Base-by-base conservation (phyloP, 92 coral and sea anemone genomes). In the Porites evermanni region DNA sequence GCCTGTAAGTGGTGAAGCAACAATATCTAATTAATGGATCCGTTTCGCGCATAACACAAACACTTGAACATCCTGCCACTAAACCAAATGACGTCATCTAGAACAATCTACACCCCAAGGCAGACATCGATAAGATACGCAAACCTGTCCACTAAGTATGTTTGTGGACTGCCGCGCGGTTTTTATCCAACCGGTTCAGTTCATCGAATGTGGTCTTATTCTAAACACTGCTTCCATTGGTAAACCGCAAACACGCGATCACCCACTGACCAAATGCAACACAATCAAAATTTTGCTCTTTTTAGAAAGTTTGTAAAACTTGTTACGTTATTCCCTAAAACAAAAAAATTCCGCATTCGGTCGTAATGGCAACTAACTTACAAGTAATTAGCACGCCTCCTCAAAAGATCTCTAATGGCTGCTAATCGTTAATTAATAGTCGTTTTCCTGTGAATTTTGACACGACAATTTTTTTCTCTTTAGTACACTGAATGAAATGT, bases 1-100 rank as follows among this genome's bases (percentile, higher is more conserved):
- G 56, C 78, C 54, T 29, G 18, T 9, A 32, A 71, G 61, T 81
- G 70, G 32, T 38, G 47, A 21, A 58, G 17, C 66, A 70, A 51
- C 19, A 59, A 24, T 9, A 17, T 54, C 16, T n/a, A 19, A n/a
- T 20, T 18, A 56, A 21, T 47, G 66, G 47, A 38, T 13, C 68
- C 65, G 78, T 70, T 70, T 73, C 32, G 29, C 68, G 20, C 78
- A 51, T n/a, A 59, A 81, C 32, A 26, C 67, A 64, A 26, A 16
- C 12, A 14, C 13, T 74, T 50, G 73, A 6, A 20, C 26, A 21
- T 52, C 32, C 64, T 26, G 79, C 80, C 87, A 73, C 80, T 83
- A 60, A 83, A 82, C 71, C 87, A 19, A 29, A 14, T 83, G 87
- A 83, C 87, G 87, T 83, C 87, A 83, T 70, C 86, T 54, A 72